Evolutionary conservation across 2,888 invertebrate species (phyloP).

Genomic region (Philereme vetulata): DNA sequence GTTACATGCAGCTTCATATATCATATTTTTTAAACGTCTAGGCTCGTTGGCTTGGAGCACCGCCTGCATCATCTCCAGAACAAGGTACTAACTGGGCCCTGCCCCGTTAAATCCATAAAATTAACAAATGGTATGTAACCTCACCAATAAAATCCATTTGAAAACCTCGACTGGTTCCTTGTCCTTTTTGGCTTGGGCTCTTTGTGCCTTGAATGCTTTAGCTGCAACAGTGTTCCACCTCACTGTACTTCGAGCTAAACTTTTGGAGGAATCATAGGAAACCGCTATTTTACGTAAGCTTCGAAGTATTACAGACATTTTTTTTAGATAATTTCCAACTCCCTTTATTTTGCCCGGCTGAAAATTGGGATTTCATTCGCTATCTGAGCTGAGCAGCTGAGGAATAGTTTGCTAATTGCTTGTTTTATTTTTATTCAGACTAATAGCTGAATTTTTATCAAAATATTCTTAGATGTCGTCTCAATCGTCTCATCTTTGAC

Average conservation of each 20-base stretch:
- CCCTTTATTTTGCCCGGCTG: too few relatives aligned
- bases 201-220: constrained; percentile 53
- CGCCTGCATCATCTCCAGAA: too few relatives aligned
- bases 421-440: too few relatives aligned
- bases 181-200: constrained; percentile 43
- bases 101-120: neutral
- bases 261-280: constrained; percentile 41
- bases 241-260: constrained; percentile 44
- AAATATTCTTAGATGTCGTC: too few relatives aligned
- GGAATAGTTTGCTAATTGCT: too few relatives aligned
- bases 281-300: constrained; percentile 42
- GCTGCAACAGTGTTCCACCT: constrained; percentile 53
- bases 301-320: constrained; percentile 47
- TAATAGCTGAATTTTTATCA: too few relatives aligned
- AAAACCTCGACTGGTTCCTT: constrained; percentile 66
- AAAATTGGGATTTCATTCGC: too few relatives aligned
- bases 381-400: too few relatives aligned
- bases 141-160: constrained; percentile 74
- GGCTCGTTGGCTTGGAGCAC: neutral
- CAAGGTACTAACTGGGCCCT: too few relatives aligned
- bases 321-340: constrained; percentile 2
- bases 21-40: neutral
- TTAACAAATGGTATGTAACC: constrained; percentile 25
- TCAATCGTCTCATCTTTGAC: too few relatives aligned
- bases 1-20: neutral